phyloP scores from a whole-genome alignment of 2,888 invertebrate genomes.

The Idaea dimidiata region DNA sequence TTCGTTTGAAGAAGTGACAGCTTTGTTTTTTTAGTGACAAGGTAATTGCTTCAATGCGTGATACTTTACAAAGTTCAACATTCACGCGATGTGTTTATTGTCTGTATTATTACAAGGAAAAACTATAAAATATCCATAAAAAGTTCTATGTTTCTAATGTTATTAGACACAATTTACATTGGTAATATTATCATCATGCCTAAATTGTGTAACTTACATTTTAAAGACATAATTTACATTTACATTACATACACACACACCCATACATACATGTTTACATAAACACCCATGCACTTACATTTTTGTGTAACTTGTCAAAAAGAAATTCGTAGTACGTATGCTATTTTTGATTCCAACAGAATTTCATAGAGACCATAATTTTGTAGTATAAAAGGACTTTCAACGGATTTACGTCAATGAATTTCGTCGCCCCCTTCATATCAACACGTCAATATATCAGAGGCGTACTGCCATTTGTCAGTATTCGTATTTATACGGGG shows the following conservation, averaged over 20 bases:
- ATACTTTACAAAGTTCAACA: constrained; percentile 12
- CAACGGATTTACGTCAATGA: constrained; percentile 48
- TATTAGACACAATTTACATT: not conserved
- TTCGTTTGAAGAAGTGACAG: constrained; percentile 21
- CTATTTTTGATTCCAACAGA: no score
- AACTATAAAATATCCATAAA: not conserved
- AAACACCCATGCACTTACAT: no score
- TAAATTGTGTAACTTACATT: not conserved
- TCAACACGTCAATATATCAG: constrained; percentile 61
- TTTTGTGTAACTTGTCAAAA: no score
- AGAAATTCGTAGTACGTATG: no score
- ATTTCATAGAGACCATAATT: constrained; percentile 23
- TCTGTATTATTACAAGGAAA: not conserved
- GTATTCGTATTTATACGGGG: constrained; percentile 49
- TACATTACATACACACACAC: no score
- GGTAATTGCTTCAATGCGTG: constrained; percentile 24
- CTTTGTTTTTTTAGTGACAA: constrained; percentile 23
- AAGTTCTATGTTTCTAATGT: not conserved
- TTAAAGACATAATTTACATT: no score
- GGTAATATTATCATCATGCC: not conserved
- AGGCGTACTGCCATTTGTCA: constrained; percentile 56
- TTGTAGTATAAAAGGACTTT: constrained; percentile 42
- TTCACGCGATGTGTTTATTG: constrained; percentile 12
- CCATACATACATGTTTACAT: no score
- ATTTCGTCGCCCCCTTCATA: constrained; percentile 50